Base-by-base conservation (phyloP, 2,888 invertebrate species). In the Spodoptera exigua region DNA sequence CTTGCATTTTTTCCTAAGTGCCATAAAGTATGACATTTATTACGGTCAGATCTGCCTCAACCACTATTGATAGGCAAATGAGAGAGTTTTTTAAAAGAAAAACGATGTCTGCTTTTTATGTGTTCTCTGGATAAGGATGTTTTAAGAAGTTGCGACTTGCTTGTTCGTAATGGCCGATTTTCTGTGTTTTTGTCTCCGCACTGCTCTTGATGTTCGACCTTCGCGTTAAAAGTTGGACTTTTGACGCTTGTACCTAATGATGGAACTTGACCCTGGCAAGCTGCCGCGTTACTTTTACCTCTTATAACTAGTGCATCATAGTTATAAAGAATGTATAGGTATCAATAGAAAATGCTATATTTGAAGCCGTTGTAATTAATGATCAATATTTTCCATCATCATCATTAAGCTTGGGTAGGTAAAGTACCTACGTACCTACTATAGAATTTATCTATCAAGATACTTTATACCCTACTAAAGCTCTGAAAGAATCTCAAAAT, bases 1-100 rank as follows among this genome's bases (percentile, higher is more conserved):
- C 93, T 94, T 92, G 93, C 93, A 94, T 93, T 93, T 93, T 92
- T 92, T 89, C 92, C 88, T 88, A 90, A 93, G 92, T 90, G 92
- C 91, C 90, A 92, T 94, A 94, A 93, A 93, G 88, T 93, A 93
- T 91, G 93, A 94, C 93, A 91, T 94, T 94, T 94, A 94, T 94
- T 93, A 94, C 93, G 93, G 93, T 94, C 93, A 93, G 91, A 93
- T 93, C 92, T 93, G 92, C 92, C 91, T 89, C 89, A 89, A 92
- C 90, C 94, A 94, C 94, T 93, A 94, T 94, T 93, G 94, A 93
- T 93, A 94, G 94, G 93, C 94, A 94, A 94, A 94, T 93, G 94
- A 93, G 93, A 92, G 93, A 93, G 90, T 91, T 92, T 94, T 93
- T 93, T 94, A 93, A 94, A 93, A 93, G 93, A 94, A 91, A 93